phyloP scores from a whole-genome alignment of 2,797 vertebrate genomes.

The Lateolabrax maculatus region DNA sequence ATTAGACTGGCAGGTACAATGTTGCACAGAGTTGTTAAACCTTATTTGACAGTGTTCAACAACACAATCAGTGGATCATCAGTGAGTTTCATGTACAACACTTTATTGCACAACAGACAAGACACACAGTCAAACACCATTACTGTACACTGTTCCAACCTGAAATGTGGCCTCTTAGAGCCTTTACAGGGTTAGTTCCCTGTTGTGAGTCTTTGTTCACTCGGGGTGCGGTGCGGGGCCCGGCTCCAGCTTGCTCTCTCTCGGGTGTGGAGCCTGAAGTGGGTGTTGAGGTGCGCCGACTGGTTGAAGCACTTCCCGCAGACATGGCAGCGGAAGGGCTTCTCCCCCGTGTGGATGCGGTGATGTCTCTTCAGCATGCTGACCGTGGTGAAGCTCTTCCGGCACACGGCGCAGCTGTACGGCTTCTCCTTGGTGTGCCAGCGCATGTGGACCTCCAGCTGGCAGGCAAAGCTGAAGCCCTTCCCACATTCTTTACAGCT shows the following conservation, averaged over 20 bases:
- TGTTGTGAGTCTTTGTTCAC: neutral
- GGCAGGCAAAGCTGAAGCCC: constrained; percentile 82
- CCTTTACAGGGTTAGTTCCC: constrained; percentile 6
- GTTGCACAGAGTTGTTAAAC: neutral
- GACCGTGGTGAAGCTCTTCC: constrained; percentile 81
- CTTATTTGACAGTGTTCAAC: neutral
- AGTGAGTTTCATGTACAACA: constrained; percentile 21
- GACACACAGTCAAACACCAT: constrained; percentile 51
- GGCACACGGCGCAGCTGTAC: constrained; percentile 77
- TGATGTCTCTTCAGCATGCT: constrained; percentile 83
- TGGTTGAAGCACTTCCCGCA: constrained; percentile 84
- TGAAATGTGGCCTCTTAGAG: neutral
- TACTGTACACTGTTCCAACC: constrained; percentile 39
- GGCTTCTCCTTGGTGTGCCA: constrained; percentile 86
- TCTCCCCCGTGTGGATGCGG: constrained; percentile 83
- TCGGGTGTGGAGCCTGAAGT: constrained; percentile 80
- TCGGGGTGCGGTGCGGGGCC: constrained; percentile 32
- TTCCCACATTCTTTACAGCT: constrained; percentile 81
- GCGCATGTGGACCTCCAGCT: constrained; percentile 84
- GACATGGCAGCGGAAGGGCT: constrained; percentile 80
- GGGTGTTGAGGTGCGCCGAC: constrained; percentile 82
- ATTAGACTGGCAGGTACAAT: neutral
- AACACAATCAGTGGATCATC: neutral
- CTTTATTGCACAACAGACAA: constrained; percentile 66
- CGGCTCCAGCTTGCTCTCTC: constrained; percentile 65